Conservation (phyloP, 64 coral and sea anemone species). For the Acropora yongei region DNA sequence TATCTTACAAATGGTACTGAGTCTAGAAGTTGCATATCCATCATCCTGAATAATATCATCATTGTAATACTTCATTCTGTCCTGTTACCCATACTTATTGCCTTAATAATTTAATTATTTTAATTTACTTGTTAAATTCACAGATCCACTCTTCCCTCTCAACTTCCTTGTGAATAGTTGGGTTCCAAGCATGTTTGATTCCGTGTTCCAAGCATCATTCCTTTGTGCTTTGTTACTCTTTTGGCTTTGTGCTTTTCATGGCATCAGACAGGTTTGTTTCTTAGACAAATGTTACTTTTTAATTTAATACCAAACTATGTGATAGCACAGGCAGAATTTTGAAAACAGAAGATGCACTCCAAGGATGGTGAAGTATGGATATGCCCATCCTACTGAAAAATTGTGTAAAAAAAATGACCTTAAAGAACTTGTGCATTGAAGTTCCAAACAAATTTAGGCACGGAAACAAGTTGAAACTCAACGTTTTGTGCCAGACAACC, state of each 20-base stretch:
- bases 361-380: no score
- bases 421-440: no score
- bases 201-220: constrained; percentile 92
- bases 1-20: no score
- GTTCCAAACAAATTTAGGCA: no score
- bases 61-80: neutral
- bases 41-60: neutral
- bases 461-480: no score
- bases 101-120: no score
- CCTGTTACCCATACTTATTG: neutral
- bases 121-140: neutral
- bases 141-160: constrained; percentile 92
- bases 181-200: constrained; percentile 99
- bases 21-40: neutral
- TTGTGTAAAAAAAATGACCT: no score
- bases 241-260: constrained; percentile 99
- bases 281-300: neutral
- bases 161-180: constrained; percentile 97
- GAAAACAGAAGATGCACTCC: no score
- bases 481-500: no score
- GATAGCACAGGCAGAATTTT: no score
- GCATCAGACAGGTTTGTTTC: constrained; percentile 72
- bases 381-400: no score
- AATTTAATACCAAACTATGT: no score
- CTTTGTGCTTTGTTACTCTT: constrained; percentile 85